A percentile compares a stretch with the other conserved stretches of the same genome.
Conservation (phyloP, 1,140 invertebrate genomes). For the Phymastichus coffea region DNA sequence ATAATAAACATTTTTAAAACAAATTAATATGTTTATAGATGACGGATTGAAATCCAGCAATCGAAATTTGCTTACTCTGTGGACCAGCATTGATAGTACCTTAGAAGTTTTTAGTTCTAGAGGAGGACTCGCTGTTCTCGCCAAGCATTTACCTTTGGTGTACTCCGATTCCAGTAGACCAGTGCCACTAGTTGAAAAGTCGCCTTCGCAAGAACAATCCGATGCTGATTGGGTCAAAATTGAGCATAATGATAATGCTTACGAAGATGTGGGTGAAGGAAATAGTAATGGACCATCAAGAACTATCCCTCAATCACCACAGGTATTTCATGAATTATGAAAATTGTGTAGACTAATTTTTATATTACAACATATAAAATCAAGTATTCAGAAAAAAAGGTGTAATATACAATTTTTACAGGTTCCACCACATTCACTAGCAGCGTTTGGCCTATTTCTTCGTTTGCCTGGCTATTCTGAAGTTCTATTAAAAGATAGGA, state of each 20-base stretch:
- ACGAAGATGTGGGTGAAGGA: constrained; percentile 65
- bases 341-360: too few relatives aligned
- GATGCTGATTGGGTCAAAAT: constrained; percentile 80
- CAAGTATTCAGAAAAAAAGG: too few relatives aligned
- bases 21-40: constrained; percentile 28
- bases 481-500: constrained; percentile 78
- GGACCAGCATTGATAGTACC: constrained; percentile 62
- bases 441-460: constrained; percentile 86
- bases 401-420: constrained; percentile 38
- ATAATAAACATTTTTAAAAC: background rate
- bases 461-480: constrained; percentile 86
- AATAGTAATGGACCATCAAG: constrained; percentile 43
- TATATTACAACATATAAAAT: background rate
- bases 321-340: too few relatives aligned
- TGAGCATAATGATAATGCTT: constrained; percentile 69
- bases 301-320: constrained; percentile 46
- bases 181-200: constrained; percentile 56
- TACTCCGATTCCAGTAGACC: constrained; percentile 74
- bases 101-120: constrained; percentile 81
- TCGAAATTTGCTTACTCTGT: constrained; percentile 41
- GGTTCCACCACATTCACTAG: constrained; percentile 85
- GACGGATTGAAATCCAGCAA: constrained; percentile 38
- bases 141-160: constrained; percentile 80
- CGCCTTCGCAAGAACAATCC: constrained; percentile 54
- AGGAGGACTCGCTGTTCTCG: constrained; percentile 84